Evolutionary conservation across 1,140 invertebrate species (phyloP), one percentile per base, ranked within the genome.

Genomic region (Scaptomyza montana): DNA sequence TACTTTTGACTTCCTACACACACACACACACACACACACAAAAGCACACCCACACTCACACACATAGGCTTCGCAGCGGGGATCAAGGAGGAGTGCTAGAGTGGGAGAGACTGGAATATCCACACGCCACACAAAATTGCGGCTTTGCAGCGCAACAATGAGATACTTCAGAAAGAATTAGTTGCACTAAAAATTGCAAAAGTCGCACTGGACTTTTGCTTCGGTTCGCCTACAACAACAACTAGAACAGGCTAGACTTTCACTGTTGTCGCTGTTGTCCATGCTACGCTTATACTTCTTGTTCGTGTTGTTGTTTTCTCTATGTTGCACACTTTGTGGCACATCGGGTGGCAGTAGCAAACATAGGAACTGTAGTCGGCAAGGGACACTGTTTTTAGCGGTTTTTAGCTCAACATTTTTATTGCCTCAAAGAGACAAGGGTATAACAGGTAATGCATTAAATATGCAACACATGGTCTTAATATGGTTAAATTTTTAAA

Each of bases 151-250:
- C 74, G 85, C 84, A 80, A 89, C 84, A 89, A 89, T 89, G 80
- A 89, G 84, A 89, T 89, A 89, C 84, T 89, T 89, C 84, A 80
- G 85, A 84, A 89, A 84, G 84, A 89, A 89, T 89, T 89, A 89
- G 84, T 89, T 89, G 84, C 84, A 89, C 84, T 89, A 89, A 89
- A 89, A 89, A 89, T 89, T 77, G 79, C 84, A 66, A 77, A 89
- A 87, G 84, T 87, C 79, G 56, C 73, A 71, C 66, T 66, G 77
- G 63, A 84, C 65, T 50, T 13, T 21, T 28, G 56, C 25, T 8
- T 25, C 33, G 16, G 43, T 39, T 39, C 13, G 45, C 25, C 62
- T 43, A 65, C 12, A 13, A 54, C 61, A 39, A 59, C 28, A 30
- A 13, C 36, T 19, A 33, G 55, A 39, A 57, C 41, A 25, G 60